A percentile compares a stretch with the other conserved stretches of the same genome.
These are phyloP conservation scores for Holothuria glaberrima DNA, from an alignment of 35 echinoderm and acorn worm species.

Conservation along the genomic window DNA sequence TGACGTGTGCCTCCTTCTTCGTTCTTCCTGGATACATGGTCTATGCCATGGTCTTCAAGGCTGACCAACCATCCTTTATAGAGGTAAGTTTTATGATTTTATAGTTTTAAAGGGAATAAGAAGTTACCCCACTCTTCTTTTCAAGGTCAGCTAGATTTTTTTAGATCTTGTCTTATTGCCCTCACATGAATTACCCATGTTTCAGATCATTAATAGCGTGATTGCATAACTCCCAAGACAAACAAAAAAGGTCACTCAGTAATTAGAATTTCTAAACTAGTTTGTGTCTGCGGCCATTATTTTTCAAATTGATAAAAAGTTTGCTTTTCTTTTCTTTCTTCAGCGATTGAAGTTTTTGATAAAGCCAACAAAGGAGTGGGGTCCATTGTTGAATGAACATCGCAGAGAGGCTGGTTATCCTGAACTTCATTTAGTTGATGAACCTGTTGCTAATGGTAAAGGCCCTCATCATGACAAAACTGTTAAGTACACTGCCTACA, in stretches of 20 bases:
- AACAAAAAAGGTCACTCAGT: too few relatives aligned
- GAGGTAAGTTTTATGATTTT: constrained; percentile 37
- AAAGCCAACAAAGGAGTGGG: constrained; percentile 85
- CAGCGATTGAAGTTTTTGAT: constrained; percentile 73
- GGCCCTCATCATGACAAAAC: background rate
- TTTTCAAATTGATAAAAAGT: too few relatives aligned
- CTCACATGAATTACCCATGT: too few relatives aligned
- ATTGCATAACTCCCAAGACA: too few relatives aligned
- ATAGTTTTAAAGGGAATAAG: background rate
- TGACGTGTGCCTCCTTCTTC: constrained; percentile 69
- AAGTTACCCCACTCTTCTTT: too few relatives aligned
- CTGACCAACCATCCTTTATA: constrained; percentile 4
- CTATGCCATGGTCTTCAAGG: constrained; percentile 59
- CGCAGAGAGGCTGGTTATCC: constrained; percentile 85
- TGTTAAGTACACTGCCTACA: background rate
- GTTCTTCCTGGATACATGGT: constrained; percentile 73
- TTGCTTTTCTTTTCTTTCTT: constrained; percentile 12
- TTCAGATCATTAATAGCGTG: too few relatives aligned
- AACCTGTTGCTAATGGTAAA: background rate
- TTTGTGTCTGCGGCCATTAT: too few relatives aligned
- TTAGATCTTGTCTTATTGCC: too few relatives aligned
- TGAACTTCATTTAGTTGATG: constrained; percentile 25
- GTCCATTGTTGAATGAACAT: constrained; percentile 76
- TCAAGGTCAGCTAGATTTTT: too few relatives aligned
- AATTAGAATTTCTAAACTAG: too few relatives aligned